Evolutionary conservation across 2,888 invertebrate species (phyloP).

Genomic region (Drosophila differens): DNA sequence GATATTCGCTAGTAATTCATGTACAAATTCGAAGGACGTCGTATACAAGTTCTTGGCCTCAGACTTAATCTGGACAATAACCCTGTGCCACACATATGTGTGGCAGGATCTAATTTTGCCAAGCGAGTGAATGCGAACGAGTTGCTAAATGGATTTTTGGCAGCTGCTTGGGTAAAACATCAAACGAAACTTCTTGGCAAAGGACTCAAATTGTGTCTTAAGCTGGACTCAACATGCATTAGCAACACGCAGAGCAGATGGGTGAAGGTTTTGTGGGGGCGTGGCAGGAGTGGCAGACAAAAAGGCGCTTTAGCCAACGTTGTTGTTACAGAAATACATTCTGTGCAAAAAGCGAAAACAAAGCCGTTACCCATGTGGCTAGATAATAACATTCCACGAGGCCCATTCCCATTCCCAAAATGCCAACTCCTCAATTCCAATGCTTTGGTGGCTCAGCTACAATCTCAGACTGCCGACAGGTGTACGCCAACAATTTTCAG

Average conservation of each 20-base stretch:
- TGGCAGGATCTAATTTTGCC: slow-evolving; percentile 27
- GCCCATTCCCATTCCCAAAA: slow-evolving; percentile 25
- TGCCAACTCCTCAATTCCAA: slow-evolving; percentile 14
- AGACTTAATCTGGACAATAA: neutral
- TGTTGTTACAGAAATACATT: slow-evolving; percentile 60
- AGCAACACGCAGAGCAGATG: slow-evolving; percentile 56
- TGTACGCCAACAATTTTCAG: slow-evolving; percentile 63
- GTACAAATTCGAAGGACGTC: neutral
- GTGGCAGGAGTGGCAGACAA: slow-evolving; percentile 22
- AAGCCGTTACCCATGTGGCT: slow-evolving; percentile 80
- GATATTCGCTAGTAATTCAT: neutral
- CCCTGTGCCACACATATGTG: neutral
- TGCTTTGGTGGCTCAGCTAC: slow-evolving; percentile 29
- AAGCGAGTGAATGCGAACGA: slow-evolving; percentile 49
- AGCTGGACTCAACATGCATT: slow-evolving; percentile 78
- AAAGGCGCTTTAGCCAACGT: slow-evolving; percentile 59
- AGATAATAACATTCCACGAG: slow-evolving; percentile 71
- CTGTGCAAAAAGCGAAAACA: slow-evolving; percentile 52
- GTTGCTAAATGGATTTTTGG: slow-evolving; percentile 68
- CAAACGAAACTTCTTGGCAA: slow-evolving; percentile 66
- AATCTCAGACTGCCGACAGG: slow-evolving; percentile 65
- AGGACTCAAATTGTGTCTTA: slow-evolving; percentile 74
- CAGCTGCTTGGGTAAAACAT: slow-evolving; percentile 48
- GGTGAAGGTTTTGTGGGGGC: neutral
- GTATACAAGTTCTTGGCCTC: neutral